Percentiles rank a stretch among this genome's conserved stretches.
These are phyloP conservation scores for Dasypolia templi DNA, from an alignment of 2,888 invertebrate species.

Conservation along the genomic window DNA sequence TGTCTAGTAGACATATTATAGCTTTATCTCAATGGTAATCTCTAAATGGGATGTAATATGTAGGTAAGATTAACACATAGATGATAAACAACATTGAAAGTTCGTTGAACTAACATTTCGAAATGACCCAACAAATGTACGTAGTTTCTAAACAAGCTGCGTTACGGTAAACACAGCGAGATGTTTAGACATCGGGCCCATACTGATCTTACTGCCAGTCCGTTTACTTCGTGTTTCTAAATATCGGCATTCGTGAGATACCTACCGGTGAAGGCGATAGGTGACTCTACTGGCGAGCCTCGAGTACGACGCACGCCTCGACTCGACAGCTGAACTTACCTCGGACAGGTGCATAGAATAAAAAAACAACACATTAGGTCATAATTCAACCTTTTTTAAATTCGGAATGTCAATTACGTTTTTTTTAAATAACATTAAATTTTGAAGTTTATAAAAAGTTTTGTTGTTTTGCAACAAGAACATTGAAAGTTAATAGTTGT, in stretches of 20 bases:
- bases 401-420: not conserved
- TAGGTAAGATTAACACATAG: slow-evolving; percentile 61
- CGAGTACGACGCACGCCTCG: slow-evolving; percentile 84
- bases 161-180: slow-evolving; percentile 68
- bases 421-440: not conserved
- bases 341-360: slow-evolving; percentile 73
- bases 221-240: slow-evolving; percentile 83
- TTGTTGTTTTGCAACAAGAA: slow-evolving; percentile 20
- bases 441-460: slow-evolving; percentile 19
- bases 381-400: slow-evolving; percentile 11
- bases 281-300: slow-evolving; percentile 81
- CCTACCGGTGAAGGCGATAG: slow-evolving; percentile 77
- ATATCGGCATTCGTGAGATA: slow-evolving; percentile 81
- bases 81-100: slow-evolving; percentile 67
- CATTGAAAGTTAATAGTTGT: slow-evolving; percentile 66
- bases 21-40: slow-evolving; percentile 49
- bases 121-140: slow-evolving; percentile 63
- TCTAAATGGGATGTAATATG: slow-evolving; percentile 48
- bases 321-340: slow-evolving; percentile 67
- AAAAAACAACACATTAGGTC: slow-evolving; percentile 51
- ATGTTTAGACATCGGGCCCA: slow-evolving; percentile 82
- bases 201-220: slow-evolving; percentile 75
- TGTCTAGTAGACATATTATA: slow-evolving; percentile 34
- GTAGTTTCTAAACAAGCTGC: slow-evolving; percentile 68
- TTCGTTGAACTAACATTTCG: slow-evolving; percentile 69